Conservation (phyloP, 2,888 invertebrate species). For the Ceraclea dissimilis region DNA sequence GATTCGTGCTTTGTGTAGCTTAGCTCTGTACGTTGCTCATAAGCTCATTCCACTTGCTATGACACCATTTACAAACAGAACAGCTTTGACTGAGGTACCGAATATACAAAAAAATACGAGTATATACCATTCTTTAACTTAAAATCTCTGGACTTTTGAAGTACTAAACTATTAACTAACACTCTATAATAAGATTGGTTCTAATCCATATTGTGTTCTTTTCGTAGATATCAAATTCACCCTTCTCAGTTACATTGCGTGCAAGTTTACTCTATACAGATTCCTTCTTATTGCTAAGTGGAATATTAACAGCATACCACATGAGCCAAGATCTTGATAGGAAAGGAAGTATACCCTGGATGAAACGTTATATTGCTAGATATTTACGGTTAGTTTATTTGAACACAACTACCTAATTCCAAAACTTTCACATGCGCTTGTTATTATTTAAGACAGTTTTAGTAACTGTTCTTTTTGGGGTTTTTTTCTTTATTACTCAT, state of each 20-base stretch:
- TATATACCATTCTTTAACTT: too few relatives aligned
- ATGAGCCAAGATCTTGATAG: conserved; percentile 47
- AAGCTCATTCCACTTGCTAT: conserved; percentile 57
- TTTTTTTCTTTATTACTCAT: too few relatives aligned
- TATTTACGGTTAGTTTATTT: conserved; percentile 50
- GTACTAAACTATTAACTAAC: too few relatives aligned
- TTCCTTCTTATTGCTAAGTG: conserved; percentile 59
- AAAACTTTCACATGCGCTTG: too few relatives aligned
- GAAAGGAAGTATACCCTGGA: conserved; percentile 48
- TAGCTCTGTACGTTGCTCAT: conserved; percentile 57
- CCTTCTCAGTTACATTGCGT: conserved; percentile 53
- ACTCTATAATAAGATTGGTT: too few relatives aligned
- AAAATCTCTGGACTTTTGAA: too few relatives aligned
- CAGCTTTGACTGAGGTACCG: conserved; percentile 49
- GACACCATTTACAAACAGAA: conserved; percentile 56
- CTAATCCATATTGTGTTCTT: too few relatives aligned
- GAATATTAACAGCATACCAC: conserved; percentile 55
- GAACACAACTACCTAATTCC: too few relatives aligned
- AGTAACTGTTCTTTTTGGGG: too few relatives aligned
- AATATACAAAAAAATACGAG: too few relatives aligned
- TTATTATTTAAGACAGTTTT: too few relatives aligned
- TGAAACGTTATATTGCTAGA: conserved; percentile 51
- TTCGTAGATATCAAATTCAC: conserved; percentile 46
- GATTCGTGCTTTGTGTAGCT: conserved; percentile 56
- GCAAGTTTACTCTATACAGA: conserved; percentile 61